Evolutionary conservation across 23 tunicate genomes (phyloP).

Genomic region (Phallusia fumigata): DNA sequence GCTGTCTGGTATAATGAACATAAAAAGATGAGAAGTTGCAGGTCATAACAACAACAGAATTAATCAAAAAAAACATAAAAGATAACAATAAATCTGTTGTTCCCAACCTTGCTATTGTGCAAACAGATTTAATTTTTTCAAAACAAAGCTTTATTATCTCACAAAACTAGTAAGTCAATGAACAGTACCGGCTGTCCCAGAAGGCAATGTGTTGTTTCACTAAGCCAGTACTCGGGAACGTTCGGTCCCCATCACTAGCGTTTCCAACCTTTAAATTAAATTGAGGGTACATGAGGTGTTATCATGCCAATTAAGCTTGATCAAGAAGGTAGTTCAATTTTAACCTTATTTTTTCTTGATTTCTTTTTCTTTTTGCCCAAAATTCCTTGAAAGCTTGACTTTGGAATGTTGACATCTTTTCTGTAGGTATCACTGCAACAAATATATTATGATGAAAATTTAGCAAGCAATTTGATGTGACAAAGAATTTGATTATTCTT

Average conservation of each 20-base stretch:
- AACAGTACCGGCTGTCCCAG: conserved; percentile 72
- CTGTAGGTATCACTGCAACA: conserved; percentile 44
- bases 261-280: conserved; percentile 36
- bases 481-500: neutral
- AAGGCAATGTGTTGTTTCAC: conserved; percentile 86
- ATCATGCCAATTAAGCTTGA: neutral
- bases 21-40: too few species aligned
- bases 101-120: too few species aligned
- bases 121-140: too few species aligned
- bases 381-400: conserved; percentile 40
- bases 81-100: too few species aligned
- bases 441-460: too few species aligned
- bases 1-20: too few species aligned
- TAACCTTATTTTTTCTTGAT: conserved; percentile 49
- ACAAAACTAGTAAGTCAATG: too few species aligned
- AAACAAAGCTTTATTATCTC: too few species aligned
- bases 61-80: too few species aligned
- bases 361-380: conserved; percentile 75
- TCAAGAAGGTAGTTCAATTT: neutral
- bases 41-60: too few species aligned
- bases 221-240: conserved; percentile 38
- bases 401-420: conserved; percentile 28
- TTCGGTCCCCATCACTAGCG: conserved; percentile 41
- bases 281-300: too few species aligned
- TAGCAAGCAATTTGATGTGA: too few species aligned